Evolutionary conservation across 2,888 invertebrate genomes (phyloP), one percentile per base, ranked within the genome.

Genomic region (Leptinotarsa tumamoca): DNA sequence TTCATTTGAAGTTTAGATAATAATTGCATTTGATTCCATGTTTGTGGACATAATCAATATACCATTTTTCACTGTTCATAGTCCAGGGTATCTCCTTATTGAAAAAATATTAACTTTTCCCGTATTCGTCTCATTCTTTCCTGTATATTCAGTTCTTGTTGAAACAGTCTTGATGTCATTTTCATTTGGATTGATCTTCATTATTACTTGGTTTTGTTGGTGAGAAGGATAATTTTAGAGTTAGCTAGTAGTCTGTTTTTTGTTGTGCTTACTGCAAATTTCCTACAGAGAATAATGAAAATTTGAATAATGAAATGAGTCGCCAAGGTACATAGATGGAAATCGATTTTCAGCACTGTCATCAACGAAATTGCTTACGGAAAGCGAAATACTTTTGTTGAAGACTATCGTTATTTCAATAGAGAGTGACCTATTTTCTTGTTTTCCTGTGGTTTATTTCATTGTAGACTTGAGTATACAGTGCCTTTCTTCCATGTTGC

Each of bases 271-370:
- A 43, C 43, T 43, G 10, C 10, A 0, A 61, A 21, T 61, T 61
- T 61, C 27, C 27, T 17, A 27, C 61, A 15, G 21, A 15, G 17
- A 27, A n/a, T 61, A 27, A 61, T 61, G 61, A 61, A 17, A 61
- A 61, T 61, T 61, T 61, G 27, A 61, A 61, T 61, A 61, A 61
- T 61, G 27, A 61, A 61, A 61, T 61, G 61, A 61, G 27, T 61
- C 27, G 27, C 23, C 23, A 61, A 23, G 61, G 23, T 61, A 61
- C 61, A 61, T 27, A 17, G 61, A 23, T 27, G 13, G 61, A 61
- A 61, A 61, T 61, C 61, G 23, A 61, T 61, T 61, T 27, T 2
- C 15, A 27, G 21, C 15, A 17, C 3, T 43, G 61, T 21, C 61
- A 61, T 27, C 15, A 61, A 61, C 17, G 61, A 27, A 61, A 61